Conservation (phyloP, 1,140 invertebrate genomes). For the Platyura marginata region DNA sequence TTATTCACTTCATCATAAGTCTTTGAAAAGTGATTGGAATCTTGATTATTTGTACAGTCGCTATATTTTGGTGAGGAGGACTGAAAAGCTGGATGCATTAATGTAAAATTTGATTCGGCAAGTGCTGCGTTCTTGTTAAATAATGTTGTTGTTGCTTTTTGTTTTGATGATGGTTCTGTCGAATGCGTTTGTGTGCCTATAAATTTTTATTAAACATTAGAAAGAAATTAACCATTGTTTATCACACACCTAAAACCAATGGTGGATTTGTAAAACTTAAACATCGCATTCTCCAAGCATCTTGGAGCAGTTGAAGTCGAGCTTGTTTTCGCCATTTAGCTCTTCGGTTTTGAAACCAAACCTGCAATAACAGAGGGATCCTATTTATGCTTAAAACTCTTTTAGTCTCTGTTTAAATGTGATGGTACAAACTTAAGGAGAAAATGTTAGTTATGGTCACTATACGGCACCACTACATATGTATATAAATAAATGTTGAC, state of each 20-base stretch:
- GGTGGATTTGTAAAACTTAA: slow-evolving; percentile 47
- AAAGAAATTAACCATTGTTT: no score
- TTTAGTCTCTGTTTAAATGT: no score
- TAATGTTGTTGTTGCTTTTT: no score
- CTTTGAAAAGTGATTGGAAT: slow-evolving; percentile 1
- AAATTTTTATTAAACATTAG: no score
- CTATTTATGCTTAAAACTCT: neutral
- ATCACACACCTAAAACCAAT: neutral
- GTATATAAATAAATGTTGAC: no score
- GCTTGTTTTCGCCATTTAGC: slow-evolving; percentile 80
- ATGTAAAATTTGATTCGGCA: slow-evolving; percentile 20
- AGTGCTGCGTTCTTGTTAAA: no score
- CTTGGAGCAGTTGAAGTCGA: slow-evolving; percentile 63
- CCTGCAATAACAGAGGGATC: slow-evolving; percentile 29
- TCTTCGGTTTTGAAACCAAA: slow-evolving; percentile 81
- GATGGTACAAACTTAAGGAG: no score
- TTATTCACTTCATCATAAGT: neutral
- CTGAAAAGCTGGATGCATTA: slow-evolving; percentile 24
- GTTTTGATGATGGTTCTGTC: no score
- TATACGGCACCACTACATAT: no score
- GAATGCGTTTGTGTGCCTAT: no score
- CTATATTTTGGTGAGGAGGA: slow-evolving; percentile 6
- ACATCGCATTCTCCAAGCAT: slow-evolving; percentile 77
- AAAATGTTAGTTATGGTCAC: no score
- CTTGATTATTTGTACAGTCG: neutral